Conservation (phyloP, 2,797 vertebrate species). For the Todus mexicanus region DNA sequence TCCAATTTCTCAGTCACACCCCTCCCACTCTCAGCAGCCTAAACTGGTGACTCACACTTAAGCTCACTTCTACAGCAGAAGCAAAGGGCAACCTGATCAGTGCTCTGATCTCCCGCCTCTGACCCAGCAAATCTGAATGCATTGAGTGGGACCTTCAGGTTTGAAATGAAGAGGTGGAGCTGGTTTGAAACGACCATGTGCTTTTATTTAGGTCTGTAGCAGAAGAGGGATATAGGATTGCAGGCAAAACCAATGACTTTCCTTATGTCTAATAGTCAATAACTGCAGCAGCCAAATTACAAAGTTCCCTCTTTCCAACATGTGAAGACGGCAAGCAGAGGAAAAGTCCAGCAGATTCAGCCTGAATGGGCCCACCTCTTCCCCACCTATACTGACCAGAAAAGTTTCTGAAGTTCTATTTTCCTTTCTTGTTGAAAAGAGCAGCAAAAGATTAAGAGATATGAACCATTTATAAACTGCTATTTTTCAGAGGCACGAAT, state of each 20-base stretch:
- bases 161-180: neutral
- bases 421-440: neutral
- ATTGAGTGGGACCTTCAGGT: neutral
- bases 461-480: neutral
- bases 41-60: neutral
- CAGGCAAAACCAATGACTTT: neutral
- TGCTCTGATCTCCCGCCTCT: neutral
- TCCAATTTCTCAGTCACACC: neutral
- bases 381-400: neutral
- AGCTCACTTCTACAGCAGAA: neutral
- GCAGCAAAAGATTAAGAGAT: neutral
- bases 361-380: neutral
- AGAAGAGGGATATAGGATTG: accelerated
- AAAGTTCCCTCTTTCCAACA: neutral
- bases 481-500: neutral
- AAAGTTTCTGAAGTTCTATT: neutral
- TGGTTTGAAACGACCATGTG: neutral
- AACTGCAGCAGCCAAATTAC: neutral
- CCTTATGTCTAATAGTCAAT: neutral
- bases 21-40: neutral
- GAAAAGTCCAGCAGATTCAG: neutral
- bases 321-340: neutral
- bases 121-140: neutral
- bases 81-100: neutral
- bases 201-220: neutral